Base-by-base conservation (phyloP, 2,797 vertebrate genomes). In the Diplodus puntazzo region DNA sequence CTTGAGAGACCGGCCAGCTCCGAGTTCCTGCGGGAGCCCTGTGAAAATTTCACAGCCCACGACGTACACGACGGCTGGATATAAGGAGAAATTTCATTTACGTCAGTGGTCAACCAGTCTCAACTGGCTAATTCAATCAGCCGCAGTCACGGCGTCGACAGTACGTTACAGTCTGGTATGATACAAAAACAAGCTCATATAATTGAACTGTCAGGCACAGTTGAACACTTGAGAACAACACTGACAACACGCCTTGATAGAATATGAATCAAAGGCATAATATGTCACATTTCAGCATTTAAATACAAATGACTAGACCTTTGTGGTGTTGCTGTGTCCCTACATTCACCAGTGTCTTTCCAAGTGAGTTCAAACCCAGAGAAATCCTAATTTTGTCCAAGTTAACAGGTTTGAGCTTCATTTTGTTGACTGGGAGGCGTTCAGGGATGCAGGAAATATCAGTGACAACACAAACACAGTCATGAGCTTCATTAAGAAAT, bases 121-220 rank as follows among this genome's bases (percentile, higher is more conserved):
- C 59, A 82, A 84, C 23, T 71, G 74, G 68, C 78, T 88, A 77
- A 89, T 87, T 87, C 82, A 87, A 75, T 90, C 71, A 54, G 62
- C 62, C 25, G 54, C 75, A 59, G 34, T 50, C 39, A 30, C 50
- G 1, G 42, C 14, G 17, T 72, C n/a, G 49, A 83, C 82, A 57
- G 30, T 9, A 77, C 39, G 42, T 46, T 63, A 62, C 68, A 70
- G 21, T 65, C 67, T 67, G 77, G 73, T 53, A 70, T 23, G 14
- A 50, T 52, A 73, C 16, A 48, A 58, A 66, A 70, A 72, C 73
- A 63, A 75, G 73, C 18, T 39, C 25, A 17, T 52, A 21, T 83
- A 89, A 91, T 91, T 81, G 77, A 88, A 81, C 82, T 78, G 85
- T 79, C 81, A 73, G 42, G 30, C 60, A 25, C 80, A 75, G 57